Evolutionary conservation across 64 coral and sea anemone species (phyloP), one percentile per base, ranked within the genome.

Genomic region (Trachythela sp.): DNA sequence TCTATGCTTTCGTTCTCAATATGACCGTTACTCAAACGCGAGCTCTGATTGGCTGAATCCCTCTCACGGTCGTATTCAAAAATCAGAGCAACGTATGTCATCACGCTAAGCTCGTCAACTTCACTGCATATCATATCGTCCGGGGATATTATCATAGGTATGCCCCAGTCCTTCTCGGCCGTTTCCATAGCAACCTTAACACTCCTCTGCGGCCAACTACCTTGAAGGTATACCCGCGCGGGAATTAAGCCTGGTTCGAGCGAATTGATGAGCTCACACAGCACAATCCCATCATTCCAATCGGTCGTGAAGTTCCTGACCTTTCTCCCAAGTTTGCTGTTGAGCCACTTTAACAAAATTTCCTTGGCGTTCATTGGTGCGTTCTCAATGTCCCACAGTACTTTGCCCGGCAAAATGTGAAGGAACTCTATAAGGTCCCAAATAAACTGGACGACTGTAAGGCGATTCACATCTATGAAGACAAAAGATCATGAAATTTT

Each of bases 21-120:
- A 27, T 64, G 56, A n/a, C 56, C 56, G 56, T 64, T 64, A 64
- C 56, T 64, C 26, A 64, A 64, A 80, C 9, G 13, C 34, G 75
- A 37, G 34, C 33, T 80, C 33, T 30, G 27, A 80, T 80, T 36
- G 34, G 75, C 14, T 39, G 75, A 80, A 15, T 38, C 34, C 32
- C 33, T 30, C 33, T 80, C 33, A 13, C 32, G 75, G 15, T 94
- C 96, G 72, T 99, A 95, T 51, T 99, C 94, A 51, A 91, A 94
- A 76, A 99, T 94, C 60, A 99, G 50, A 10, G 96, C 93, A 4
- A 99, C 89, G 48, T 99, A 99, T 2, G 96, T 99, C 59, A 99
- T 45, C 15, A 99, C 88, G 50, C 96, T 95, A 7, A 99, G 87
- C 84, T 99, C 96, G 48, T 99, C 96, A 11, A 95, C 77, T 22